Base-by-base conservation (phyloP, 2,797 vertebrate species). In the Melanotaenia boesemani region DNA sequence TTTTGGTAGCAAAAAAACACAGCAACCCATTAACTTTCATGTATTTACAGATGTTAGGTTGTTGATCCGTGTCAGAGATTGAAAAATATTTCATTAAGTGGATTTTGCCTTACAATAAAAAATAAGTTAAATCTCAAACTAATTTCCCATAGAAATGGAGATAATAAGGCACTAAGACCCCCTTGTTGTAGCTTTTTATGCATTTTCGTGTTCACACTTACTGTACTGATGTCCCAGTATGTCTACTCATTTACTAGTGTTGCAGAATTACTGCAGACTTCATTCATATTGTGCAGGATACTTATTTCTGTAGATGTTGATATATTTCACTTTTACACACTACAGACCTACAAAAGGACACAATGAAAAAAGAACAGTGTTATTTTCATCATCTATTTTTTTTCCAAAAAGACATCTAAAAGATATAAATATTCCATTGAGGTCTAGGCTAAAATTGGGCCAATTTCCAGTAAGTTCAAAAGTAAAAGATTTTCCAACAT, bases 1-100 rank as follows among this genome's bases (percentile, higher is more conserved):
- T 71, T 48, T 76, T 70, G 74, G 54, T 30, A 22, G n/a, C 30
- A 46, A 54, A 39, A 57, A 50, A 80, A 76, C 77, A 54, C 39
- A 57, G 34, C 41, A 61, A 66, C 74, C 59, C 44, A 24, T 12
- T 24, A 20, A 67, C 71, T 67, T 77, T 76, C 60, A 67, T 26
- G 28, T 71, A 80, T 63, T 72, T 39, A 16, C n/a, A 2, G 34
- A 66, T 73, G 55, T 61, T n/a, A 41, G 56, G 50, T 70, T 54
- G 11, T 59, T 18, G 48, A 70, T 68, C 70, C 30, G 52, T 69
- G 57, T 50, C 50, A 28, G 22, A 28, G 26, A 32, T 26, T 57
- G 59, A 20, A 44, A 26, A 20, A 8, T 1, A 75, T 41, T 67
- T 64, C 13, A 60, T 64, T 32, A 64, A 71, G 39, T 63, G 60